These are phyloP conservation scores for Galeopterus variegatus DNA, from an alignment of 2,113 vertebrate species.

Conservation along the genomic window DNA sequence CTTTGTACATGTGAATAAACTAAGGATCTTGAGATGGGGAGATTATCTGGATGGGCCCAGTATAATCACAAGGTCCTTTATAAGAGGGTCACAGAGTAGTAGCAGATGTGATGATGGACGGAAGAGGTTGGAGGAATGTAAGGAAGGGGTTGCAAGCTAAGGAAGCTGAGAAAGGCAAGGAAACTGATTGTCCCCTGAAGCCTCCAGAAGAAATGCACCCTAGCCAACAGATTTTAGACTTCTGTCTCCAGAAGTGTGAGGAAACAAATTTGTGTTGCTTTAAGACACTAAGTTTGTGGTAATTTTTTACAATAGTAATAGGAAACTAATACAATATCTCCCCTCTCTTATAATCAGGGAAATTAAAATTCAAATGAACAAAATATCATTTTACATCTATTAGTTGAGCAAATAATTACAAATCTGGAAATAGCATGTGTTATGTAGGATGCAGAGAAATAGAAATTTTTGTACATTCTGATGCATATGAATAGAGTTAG, in stretches of 20 bases:
- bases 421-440: not conserved
- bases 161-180: not conserved
- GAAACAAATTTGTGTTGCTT: not conserved
- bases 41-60: not conserved
- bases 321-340: not conserved
- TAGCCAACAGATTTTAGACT: not conserved
- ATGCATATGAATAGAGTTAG: not conserved
- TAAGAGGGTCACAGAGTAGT: not conserved
- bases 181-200: not conserved
- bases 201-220: not conserved
- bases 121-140: not conserved
- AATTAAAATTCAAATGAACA: not conserved
- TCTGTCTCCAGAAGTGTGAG: not conserved
- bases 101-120: not conserved
- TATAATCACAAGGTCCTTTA: not conserved
- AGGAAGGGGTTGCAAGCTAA: not conserved
- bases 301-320: not conserved
- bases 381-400: not conserved
- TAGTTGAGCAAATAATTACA: not conserved
- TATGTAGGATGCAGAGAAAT: not conserved
- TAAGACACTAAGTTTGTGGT: not conserved
- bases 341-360: not conserved
- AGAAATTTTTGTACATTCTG: not conserved
- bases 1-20: not conserved
- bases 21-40: not conserved